phyloP scores from a whole-genome alignment of 2,113 vertebrate species.

The Sturnus vulgaris region DNA sequence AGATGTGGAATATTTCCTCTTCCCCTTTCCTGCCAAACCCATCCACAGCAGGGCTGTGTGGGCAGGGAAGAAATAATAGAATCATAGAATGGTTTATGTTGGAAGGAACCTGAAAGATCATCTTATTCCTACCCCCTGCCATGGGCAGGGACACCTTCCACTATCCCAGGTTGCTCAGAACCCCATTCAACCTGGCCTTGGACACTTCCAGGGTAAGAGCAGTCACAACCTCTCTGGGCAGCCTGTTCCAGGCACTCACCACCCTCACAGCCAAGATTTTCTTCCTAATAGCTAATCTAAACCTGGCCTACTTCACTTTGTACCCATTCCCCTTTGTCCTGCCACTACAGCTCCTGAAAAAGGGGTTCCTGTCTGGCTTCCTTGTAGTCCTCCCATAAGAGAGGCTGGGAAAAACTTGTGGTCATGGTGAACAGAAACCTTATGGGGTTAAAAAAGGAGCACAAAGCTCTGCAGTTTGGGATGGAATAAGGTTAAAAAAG shows the following conservation, averaged over 20 bases:
- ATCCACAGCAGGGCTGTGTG: background rate
- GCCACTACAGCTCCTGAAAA: background rate
- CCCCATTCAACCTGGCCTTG: background rate
- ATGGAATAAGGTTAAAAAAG: background rate
- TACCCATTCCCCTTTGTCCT: background rate
- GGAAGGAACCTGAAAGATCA: background rate
- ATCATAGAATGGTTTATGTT: background rate
- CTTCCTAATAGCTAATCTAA: background rate
- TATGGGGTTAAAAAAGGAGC: background rate
- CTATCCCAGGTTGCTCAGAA: background rate
- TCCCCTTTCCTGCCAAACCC: background rate
- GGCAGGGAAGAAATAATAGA: background rate
- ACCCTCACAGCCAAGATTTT: background rate
- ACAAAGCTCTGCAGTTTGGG: background rate
- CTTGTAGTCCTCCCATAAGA: background rate
- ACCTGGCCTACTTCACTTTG: background rate
- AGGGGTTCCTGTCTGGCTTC: background rate
- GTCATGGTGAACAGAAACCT: background rate
- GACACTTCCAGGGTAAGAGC: background rate
- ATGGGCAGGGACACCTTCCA: background rate
- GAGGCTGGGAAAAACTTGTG: background rate
- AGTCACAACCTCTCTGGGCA: background rate
- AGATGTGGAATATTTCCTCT: background rate
- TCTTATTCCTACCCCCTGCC: background rate
- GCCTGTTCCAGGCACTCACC: background rate